phyloP scores from a whole-genome alignment of 2,888 invertebrate genomes.

The Dione vanillae region DNA sequence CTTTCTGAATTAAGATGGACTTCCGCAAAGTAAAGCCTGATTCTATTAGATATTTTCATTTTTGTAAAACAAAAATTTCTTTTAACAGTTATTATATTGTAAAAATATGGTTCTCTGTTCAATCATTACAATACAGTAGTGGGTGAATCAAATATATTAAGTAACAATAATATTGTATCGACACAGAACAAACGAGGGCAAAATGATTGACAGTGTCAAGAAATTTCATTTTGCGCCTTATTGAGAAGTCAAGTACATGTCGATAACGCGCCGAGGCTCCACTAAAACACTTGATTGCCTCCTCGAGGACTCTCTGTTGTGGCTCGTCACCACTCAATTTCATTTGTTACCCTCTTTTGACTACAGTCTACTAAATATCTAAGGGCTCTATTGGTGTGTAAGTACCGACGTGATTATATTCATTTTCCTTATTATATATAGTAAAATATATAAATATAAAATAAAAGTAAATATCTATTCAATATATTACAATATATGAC shows the following conservation, averaged over 20 bases:
- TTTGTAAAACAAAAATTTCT: too few species aligned
- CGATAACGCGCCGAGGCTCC: conserved; percentile 66
- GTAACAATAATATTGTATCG: neutral
- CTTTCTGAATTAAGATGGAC: too few species aligned
- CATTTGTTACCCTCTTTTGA: conserved; percentile 62
- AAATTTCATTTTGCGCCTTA: conserved; percentile 83
- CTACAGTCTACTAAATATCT: conserved; percentile 58
- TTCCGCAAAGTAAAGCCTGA: too few species aligned
- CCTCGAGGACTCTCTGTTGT: conserved; percentile 68
- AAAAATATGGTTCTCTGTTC: too few species aligned
- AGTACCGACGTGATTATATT: conserved; percentile 21
- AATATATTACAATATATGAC: neutral
- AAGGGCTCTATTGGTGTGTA: conserved; percentile 48
- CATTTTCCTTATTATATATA: neutral
- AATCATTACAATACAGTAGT: too few species aligned
- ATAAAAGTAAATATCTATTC: too few species aligned
- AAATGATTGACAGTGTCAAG: conserved; percentile 82
- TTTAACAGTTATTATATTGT: too few species aligned
- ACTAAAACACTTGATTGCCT: conserved; percentile 62
- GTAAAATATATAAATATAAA: neutral
- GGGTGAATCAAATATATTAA: neutral
- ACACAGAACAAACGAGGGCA: conserved; percentile 61
- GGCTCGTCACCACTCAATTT: conserved; percentile 73
- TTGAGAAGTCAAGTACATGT: conserved; percentile 78
- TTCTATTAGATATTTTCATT: too few species aligned